phyloP scores from a whole-genome alignment of 2,113 vertebrate species.

The Lepus europaeus region DNA sequence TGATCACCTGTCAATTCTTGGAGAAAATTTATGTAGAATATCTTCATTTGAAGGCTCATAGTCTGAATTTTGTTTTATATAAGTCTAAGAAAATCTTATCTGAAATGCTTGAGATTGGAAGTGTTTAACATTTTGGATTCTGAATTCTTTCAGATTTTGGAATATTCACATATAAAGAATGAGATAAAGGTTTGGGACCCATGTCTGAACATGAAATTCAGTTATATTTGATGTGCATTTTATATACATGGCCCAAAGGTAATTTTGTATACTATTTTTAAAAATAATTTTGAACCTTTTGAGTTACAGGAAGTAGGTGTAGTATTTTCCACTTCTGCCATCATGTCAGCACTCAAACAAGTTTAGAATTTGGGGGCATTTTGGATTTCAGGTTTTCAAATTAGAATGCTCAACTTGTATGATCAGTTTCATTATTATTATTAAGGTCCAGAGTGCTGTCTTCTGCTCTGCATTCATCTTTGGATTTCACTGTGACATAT shows the following conservation, averaged over 20 bases:
- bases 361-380: too few relatives aligned
- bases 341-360: too few relatives aligned
- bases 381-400: too few relatives aligned
- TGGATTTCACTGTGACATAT: not conserved
- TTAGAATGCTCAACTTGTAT: not conserved
- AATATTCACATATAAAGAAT: too few relatives aligned
- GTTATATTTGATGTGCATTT: not conserved
- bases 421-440: not conserved
- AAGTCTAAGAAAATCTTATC: not conserved
- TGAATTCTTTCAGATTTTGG: too few relatives aligned
- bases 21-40: not conserved
- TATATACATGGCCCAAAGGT: not conserved
- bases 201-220: not conserved
- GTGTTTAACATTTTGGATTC: too few relatives aligned
- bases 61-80: not conserved
- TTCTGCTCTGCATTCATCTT: not conserved
- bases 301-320: too few relatives aligned
- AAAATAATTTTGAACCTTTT: too few relatives aligned
- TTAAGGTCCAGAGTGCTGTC: not conserved
- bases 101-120: not conserved
- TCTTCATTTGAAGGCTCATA: not conserved
- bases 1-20: not conserved
- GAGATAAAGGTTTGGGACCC: not conserved
- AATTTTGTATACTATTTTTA: not conserved
- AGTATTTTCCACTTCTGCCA: too few relatives aligned